Base-by-base conservation (phyloP, 2,113 vertebrate genomes). In the Heterotilapia buettikoferi region DNA sequence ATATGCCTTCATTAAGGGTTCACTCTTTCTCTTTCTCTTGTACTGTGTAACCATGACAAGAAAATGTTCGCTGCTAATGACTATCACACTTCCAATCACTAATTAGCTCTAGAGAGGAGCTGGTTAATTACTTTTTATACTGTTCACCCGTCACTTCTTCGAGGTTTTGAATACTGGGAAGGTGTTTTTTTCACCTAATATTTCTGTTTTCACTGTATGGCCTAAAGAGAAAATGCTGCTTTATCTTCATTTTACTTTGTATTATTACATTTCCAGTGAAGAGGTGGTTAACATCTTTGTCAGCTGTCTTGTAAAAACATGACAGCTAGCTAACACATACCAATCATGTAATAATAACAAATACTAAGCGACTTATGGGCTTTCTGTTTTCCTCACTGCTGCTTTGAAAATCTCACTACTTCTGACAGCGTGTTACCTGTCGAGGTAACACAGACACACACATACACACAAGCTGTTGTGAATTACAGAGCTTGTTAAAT, bases 81-180 rank as follows among this genome's bases (percentile, higher is more conserved):
- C 71, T 92, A 93, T 93, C 93, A 66, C 80, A 88, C 88, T 83
- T 76, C 81, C 91, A 85, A 91, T 93, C 95, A 92, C 87, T 90
- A 94, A 92, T 94, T 92, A 93, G 87, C 89, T 89, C 82, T 86
- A 88, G 88, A 94, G 89, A 92, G 73, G 80, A 86, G 89, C 88
- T 71, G 73, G 85, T 91, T 96, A 94, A 96, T 96, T 93, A 93
- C 92, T 90, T 93, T 87, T 85, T 87, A 86, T 90, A 92, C 92
- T 87, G 90, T 93, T 91, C 88, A 81, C 47, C 85, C 86, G 85
- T 57, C 86, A 90, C 66, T 84, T 85, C 86, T 92, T 63, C 53
- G 53, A 92, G 91, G 88, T 81, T 45, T 66, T 80, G 86, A 82
- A 88, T 90, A 84, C 61, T 52, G 61, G 73, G 79, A 80, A 33